Evolutionary conservation across 2,113 vertebrate genomes (phyloP).

Genomic region (Myotis yumanensis): DNA sequence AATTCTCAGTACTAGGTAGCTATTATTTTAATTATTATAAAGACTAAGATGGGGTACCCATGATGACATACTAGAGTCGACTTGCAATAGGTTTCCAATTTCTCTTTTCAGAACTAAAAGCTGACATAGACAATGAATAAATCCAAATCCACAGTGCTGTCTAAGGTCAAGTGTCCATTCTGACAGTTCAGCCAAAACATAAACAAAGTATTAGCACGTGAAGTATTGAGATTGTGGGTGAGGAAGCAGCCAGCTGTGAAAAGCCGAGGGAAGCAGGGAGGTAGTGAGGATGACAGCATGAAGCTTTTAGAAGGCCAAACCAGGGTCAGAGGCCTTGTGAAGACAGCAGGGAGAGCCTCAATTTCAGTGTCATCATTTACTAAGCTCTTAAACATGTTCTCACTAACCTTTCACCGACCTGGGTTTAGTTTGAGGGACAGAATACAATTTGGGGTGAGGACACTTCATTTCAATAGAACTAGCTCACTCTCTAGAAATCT

Average conservation of each 20-base stretch:
- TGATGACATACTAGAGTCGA: background rate
- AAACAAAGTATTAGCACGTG: background rate
- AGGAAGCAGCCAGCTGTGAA: background rate
- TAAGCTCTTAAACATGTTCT: background rate
- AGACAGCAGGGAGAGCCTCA: background rate
- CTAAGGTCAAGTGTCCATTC: background rate
- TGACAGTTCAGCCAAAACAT: background rate
- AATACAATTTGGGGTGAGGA: constrained; percentile 39
- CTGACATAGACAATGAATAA: background rate
- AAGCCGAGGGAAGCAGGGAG: background rate
- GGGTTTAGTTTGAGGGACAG: constrained; percentile 49
- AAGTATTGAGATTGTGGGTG: background rate
- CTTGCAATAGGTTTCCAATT: background rate
- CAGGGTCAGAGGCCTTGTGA: background rate
- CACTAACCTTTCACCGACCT: background rate
- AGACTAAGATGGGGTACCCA: background rate
- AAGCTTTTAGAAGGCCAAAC: background rate
- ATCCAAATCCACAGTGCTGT: background rate
- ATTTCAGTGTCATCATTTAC: background rate
- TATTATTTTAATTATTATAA: background rate
- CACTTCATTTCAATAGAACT: constrained; percentile 49
- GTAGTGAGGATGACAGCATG: background rate
- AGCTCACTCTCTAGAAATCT: constrained; percentile 51
- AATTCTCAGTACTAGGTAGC: background rate
- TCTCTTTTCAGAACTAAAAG: constrained; percentile 10